Evolutionary conservation across 64 coral and sea anemone genomes (phyloP), one percentile per base, ranked within the genome.

Genomic region (Dendronephthya gigantea): DNA sequence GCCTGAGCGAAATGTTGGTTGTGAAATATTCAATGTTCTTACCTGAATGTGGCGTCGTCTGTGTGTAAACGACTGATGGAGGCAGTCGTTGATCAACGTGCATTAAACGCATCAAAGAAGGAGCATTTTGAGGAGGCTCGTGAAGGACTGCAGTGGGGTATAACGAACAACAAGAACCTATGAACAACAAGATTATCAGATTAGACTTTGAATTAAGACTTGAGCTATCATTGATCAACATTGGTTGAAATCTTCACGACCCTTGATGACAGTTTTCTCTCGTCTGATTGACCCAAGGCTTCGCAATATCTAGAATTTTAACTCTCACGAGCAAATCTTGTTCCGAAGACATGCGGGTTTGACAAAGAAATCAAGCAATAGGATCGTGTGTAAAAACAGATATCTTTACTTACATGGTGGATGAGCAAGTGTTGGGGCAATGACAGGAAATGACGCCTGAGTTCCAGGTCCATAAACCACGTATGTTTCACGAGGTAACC

Each of bases 361-460:
- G n/a, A n/a, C n/a, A n/a, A n/a, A n/a, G n/a, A n/a, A n/a, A n/a
- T n/a, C n/a, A n/a, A n/a, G n/a, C n/a, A n/a, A n/a, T n/a, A n/a
- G n/a, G n/a, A n/a, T n/a, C n/a, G n/a, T n/a, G n/a, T n/a, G n/a
- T n/a, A n/a, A n/a, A n/a, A n/a, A n/a, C n/a, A n/a, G n/a, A n/a
- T n/a, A n/a, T n/a, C n/a, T n/a, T 29, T 79, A 79, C 72, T 79
- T 79, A 79, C 72, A 79, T 39, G 25, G 32, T 35, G 72, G 27
- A 39, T 39, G 72, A 28, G 9, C 32, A 36, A 79, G 9, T 0
- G 36, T 39, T 12, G 14, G 72, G 37, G 72, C 32, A 14, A 79
- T 29, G 15, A 79, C 72, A 17, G 72, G 72, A 79, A 36, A 79
- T 33, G 72, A 36, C 2, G 72, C 32, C 72, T 79, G 72, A 29